Percentiles rank a stretch among this genome's conserved stretches.
phyloP scores from a whole-genome alignment of 2,113 vertebrate genomes.

The Mesocricetus auratus region DNA sequence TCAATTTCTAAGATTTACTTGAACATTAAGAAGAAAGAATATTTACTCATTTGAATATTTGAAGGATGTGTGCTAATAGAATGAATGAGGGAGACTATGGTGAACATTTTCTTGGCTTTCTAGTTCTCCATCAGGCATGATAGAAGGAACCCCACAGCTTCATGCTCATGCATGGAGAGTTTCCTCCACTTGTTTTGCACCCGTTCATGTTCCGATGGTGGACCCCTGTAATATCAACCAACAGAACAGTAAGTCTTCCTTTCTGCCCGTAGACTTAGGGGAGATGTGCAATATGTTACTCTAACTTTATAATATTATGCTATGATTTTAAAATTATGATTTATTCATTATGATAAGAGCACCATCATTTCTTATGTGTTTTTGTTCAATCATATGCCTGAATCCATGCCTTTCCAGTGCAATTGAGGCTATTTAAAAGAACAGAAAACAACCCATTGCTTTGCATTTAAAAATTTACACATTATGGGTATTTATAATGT shows the following conservation, averaged over 20 bases:
- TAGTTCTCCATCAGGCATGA: slow-evolving; percentile 98
- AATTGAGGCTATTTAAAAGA: neutral
- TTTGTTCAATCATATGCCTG: slow-evolving; percentile 8
- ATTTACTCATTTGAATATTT: neutral
- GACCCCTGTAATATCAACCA: slow-evolving; percentile 97
- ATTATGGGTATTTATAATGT: neutral
- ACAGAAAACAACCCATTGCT: slow-evolving; percentile 11
- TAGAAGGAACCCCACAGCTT: slow-evolving; percentile 98
- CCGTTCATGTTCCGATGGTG: slow-evolving; percentile 94
- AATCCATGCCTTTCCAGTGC: neutral
- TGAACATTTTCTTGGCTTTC: slow-evolving; percentile 46
- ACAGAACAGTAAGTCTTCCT: slow-evolving; percentile 91
- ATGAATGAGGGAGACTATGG: neutral
- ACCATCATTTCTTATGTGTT: neutral
- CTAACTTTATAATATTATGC: neutral
- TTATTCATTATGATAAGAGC: slow-evolving; percentile 22
- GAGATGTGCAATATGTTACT: neutral
- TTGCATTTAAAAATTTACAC: neutral
- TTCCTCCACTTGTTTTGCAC: slow-evolving; percentile 94
- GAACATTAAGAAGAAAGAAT: neutral
- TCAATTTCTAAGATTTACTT: neutral
- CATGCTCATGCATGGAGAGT: slow-evolving; percentile 98
- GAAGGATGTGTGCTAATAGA: neutral
- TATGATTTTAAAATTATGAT: slow-evolving; percentile 33
- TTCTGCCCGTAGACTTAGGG: neutral